phyloP scores from a whole-genome alignment of 2,797 vertebrate species.

The Danio jaintianensis region DNA sequence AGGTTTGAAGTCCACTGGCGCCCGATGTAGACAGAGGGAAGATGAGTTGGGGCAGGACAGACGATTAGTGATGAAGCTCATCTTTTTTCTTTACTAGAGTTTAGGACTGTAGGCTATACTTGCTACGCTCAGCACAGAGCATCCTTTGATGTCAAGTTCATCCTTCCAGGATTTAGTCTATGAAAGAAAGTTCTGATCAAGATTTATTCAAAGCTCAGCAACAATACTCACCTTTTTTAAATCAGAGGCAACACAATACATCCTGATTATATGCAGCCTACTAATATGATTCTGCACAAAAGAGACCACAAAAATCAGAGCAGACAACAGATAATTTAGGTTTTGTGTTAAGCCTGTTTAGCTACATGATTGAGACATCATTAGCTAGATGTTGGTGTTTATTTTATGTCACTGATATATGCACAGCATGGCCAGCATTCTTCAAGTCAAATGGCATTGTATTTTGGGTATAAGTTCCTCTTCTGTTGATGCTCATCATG shows the following conservation, averaged over 20 bases:
- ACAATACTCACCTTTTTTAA: constrained; percentile 28
- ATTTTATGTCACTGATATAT: not conserved
- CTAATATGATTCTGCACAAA: constrained; percentile 1
- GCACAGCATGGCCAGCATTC: not conserved
- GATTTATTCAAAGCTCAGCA: constrained; percentile 10
- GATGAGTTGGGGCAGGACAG: constrained; percentile 47
- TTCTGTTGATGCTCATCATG: constrained; percentile 56
- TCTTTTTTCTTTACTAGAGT: constrained; percentile 42
- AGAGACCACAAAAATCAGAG: not conserved
- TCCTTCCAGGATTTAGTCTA: constrained; percentile 23
- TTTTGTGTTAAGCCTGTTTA: not conserved
- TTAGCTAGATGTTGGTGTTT: not conserved
- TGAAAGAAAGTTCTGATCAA: constrained; percentile 40
- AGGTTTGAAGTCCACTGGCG: constrained; percentile 75
- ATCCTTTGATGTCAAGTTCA: constrained; percentile 44
- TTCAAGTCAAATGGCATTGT: constrained; percentile 15
- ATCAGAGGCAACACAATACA: constrained; percentile 12
- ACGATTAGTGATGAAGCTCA: constrained; percentile 44
- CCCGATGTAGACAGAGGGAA: constrained; percentile 62
- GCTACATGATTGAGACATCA: not conserved
- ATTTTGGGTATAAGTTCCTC: constrained; percentile 70
- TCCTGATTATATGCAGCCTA: constrained; percentile 18
- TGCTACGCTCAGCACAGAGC: constrained; percentile 24
- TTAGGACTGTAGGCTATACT: constrained; percentile 34
- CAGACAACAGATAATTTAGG: too few relatives aligned